A percentile compares a stretch with the other conserved stretches of the same genome.
Evolutionary conservation across 2,797 vertebrate genomes (phyloP).

Genomic region (Sebastes cheni): DNA sequence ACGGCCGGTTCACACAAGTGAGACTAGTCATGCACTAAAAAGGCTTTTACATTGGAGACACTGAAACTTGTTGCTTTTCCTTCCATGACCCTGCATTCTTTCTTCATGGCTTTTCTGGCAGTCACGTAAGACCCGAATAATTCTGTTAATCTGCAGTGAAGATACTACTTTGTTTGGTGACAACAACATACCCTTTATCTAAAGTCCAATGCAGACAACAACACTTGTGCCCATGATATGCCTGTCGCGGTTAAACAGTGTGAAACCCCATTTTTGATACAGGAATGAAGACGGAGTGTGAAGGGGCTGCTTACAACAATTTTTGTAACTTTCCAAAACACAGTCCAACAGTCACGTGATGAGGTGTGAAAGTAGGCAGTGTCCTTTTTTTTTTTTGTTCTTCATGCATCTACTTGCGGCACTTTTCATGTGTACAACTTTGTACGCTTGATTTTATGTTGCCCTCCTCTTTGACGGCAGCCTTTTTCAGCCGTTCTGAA

Average conservation of each 20-base stretch:
- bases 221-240: neutral
- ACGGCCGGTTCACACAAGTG: conserved; percentile 27
- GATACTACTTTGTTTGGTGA: neutral
- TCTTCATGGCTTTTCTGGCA: neutral
- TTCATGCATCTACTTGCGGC: too few species aligned
- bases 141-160: neutral
- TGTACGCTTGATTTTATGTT: neutral
- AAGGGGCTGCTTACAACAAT: neutral
- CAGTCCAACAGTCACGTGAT: neutral
- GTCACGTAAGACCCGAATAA: neutral
- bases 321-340: neutral
- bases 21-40: conserved; percentile 25
- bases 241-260: neutral
- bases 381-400: neutral
- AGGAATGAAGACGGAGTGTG: neutral
- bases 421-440: neutral
- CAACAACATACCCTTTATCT: neutral
- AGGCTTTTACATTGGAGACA: conserved; percentile 9
- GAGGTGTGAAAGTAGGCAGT: neutral
- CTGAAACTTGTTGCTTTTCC: neutral
- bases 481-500: neutral
- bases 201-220: neutral
- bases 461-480: neutral
- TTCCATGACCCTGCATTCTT: neutral
- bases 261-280: neutral